A percentile compares a stretch with the other conserved stretches of the same genome.
These are phyloP conservation scores for Orchesella cincta DNA, from an alignment of 1,140 invertebrate species.

Conservation along the genomic window DNA sequence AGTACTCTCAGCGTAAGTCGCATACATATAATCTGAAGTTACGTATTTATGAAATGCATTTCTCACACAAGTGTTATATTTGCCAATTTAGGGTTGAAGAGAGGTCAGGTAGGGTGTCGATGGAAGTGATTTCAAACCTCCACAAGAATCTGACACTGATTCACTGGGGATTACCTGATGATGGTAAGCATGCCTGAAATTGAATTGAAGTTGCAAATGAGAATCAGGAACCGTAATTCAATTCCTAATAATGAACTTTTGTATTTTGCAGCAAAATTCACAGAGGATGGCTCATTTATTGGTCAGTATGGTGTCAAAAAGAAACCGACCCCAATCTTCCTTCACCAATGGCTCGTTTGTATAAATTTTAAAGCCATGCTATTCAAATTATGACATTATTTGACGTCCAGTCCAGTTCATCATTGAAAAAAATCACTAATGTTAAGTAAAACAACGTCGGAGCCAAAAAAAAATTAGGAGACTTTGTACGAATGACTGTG, in stretches of 20 bases:
- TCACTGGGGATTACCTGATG: constrained; percentile 98
- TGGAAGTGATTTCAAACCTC: constrained; percentile 76
- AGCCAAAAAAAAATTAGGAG: constrained; percentile 6
- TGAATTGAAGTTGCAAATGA: too few relatives aligned
- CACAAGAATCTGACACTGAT: constrained; percentile 91
- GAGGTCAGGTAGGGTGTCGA: constrained; percentile 64
- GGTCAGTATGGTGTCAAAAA: constrained; percentile 79
- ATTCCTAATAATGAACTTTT: too few relatives aligned
- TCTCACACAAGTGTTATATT: too few relatives aligned
- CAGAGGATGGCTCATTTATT: constrained; percentile 97
- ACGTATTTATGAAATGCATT: too few relatives aligned
- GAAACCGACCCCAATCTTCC: constrained; percentile 60
- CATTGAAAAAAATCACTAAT: background rate
- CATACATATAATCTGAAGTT: too few relatives aligned
- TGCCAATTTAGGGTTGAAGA: constrained; percentile 26
- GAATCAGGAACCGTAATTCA: too few relatives aligned
- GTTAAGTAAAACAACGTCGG: too few relatives aligned
- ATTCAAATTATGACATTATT: constrained; percentile 1
- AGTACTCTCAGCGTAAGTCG: constrained; percentile 91
- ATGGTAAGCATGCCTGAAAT: constrained; percentile 70
- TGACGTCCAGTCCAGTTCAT: constrained; percentile 20
- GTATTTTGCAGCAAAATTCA: constrained; percentile 76
- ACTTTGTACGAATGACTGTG: background rate
- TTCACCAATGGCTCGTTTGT: constrained; percentile 66
- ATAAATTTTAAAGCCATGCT: constrained; percentile 57